Evolutionary conservation across 2,113 vertebrate genomes (phyloP).

Genomic region (Sula dactylatra): DNA sequence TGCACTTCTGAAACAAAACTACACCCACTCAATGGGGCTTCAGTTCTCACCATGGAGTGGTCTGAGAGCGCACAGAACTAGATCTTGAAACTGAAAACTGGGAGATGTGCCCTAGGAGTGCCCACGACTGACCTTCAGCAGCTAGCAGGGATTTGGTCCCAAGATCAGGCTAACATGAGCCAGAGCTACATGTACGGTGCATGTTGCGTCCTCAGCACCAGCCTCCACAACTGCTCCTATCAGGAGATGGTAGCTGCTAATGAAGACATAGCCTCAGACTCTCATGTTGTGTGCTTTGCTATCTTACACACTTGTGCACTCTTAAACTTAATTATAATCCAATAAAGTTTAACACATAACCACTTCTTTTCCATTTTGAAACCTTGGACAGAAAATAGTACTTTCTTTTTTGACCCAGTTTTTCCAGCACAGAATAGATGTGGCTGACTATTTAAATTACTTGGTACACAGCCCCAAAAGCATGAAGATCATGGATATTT

Average conservation of each 20-base stretch:
- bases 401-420: neutral
- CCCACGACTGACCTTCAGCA: neutral
- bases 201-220: neutral
- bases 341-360: neutral
- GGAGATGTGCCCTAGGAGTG: neutral
- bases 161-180: neutral
- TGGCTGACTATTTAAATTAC: neutral
- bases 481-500: neutral
- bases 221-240: neutral
- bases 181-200: fast-evolving
- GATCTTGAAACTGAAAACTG: neutral
- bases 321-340: neutral
- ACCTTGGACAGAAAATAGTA: neutral
- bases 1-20: neutral
- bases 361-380: neutral
- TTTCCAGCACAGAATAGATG: neutral
- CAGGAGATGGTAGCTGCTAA: fast-evolving
- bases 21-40: neutral
- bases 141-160: neutral
- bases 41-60: neutral
- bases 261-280: neutral
- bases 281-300: neutral
- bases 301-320: neutral
- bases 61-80: neutral
- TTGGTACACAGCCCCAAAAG: neutral